Base-by-base conservation (phyloP, 92 coral and sea anemone species). In the Phymanthus crucifer region DNA sequence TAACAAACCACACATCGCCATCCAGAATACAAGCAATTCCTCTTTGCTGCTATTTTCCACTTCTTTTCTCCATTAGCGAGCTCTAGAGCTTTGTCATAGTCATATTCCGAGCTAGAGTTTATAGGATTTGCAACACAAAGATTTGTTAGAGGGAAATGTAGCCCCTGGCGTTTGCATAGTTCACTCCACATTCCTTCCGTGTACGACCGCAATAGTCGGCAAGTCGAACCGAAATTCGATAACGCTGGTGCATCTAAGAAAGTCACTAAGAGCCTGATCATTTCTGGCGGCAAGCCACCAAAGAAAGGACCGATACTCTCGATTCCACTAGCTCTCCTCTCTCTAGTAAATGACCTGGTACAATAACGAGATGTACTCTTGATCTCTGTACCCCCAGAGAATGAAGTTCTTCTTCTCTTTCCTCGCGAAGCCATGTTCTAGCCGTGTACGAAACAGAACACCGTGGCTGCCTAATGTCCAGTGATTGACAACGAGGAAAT, bases 1-100 rank as follows among this genome's bases (percentile, higher is more conserved):
- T 89, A 95, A 65, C 99, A 95, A 61, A 95, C 94, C 70, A 95
- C 98, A 87, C 99, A 95, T 35, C 90, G 86, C 99, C 97, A 95
- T 12, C 94, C 78, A 2, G 99, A 95, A 66, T 93, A 91, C 70
- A 95, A 68, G 98, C 99, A 95, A 56, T 89, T 95, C 66, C 99
- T 74, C 58, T 75, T 87, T 2, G 97, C 94, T 36, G 89, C 90
- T 19, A 95, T 79, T 77, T 89, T 93, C 94, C 97, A 93, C 56
- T 89, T 72, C 71, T 86, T 93, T 54, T 95, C 95, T 4, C 91
- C 90, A 16, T 48, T 83, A 54, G 96, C 88, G 50, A 84, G 87
- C 83, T 90, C 96, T 52, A 91, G 61, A 7, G 99, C 99, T 64
- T 89, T 91, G 75, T 95, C 99, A 73, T 95, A 95, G 21, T 83